A percentile compares a stretch with the other conserved stretches of the same genome.
Evolutionary conservation across 2,797 vertebrate species (phyloP).

Genomic region (Ctenochaetus hawaiiensis): DNA sequence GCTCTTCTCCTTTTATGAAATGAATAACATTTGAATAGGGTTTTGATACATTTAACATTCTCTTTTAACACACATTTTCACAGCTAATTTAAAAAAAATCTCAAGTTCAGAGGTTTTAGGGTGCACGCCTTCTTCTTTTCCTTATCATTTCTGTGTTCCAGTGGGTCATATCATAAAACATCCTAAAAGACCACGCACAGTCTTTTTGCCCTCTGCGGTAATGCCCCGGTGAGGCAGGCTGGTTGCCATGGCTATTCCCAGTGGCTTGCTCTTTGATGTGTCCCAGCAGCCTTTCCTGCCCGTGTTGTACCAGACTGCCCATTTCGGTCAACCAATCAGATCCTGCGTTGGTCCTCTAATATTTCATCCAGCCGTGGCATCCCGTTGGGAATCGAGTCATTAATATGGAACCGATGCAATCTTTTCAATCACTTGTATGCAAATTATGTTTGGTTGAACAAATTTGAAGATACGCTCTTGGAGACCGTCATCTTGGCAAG

Average conservation of each 20-base stretch:
- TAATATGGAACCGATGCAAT: not conserved
- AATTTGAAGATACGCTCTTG: not conserved
- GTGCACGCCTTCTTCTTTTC: not conserved
- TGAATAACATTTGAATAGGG: not conserved
- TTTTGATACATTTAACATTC: too few relatives aligned
- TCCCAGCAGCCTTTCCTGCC: constrained; percentile 29
- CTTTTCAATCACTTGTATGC: constrained; percentile 6
- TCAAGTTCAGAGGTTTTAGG: constrained; percentile 10
- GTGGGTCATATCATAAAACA: constrained; percentile 35
- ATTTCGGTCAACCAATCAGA: constrained; percentile 25
- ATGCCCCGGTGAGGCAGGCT: constrained; percentile 43
- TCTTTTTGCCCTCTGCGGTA: constrained; percentile 43
- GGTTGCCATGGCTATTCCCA: constrained; percentile 69
- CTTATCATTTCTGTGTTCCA: not conserved
- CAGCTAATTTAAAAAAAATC: constrained; percentile 11
- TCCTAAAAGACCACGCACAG: constrained; percentile 41
- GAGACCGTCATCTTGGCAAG: not conserved
- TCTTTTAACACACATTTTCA: too few relatives aligned
- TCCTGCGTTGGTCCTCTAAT: not conserved
- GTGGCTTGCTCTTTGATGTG: constrained; percentile 61
- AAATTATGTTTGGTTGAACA: constrained; percentile 3
- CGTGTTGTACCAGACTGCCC: constrained; percentile 12
- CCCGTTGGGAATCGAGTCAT: not conserved
- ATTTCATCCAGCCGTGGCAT: not conserved
- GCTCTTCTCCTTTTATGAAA: not conserved